phyloP scores from a whole-genome alignment of 2,797 vertebrate genomes.

The Prionace glauca region DNA sequence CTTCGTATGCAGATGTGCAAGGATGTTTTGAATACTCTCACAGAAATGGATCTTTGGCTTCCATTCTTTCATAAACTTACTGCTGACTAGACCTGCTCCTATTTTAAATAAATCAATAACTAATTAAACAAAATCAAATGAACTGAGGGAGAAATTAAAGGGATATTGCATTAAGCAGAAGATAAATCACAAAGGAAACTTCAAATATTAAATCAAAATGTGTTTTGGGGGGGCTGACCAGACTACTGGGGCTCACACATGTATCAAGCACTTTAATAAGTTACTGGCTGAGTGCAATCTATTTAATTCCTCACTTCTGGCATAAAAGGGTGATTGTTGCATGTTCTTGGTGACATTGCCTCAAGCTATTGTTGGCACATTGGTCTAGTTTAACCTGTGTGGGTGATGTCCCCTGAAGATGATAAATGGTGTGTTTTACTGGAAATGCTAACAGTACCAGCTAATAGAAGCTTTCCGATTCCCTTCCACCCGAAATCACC shows the following conservation, averaged over 20 bases:
- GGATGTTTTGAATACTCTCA: background rate
- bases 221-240: background rate
- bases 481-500: background rate
- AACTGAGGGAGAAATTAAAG: too few species aligned
- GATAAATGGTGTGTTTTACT: background rate
- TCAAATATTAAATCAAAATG: too few species aligned
- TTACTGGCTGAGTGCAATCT: background rate
- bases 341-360: background rate
- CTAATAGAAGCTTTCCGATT: background rate
- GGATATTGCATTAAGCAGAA: too few species aligned
- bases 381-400: background rate
- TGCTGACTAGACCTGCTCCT: background rate
- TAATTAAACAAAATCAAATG: too few species aligned
- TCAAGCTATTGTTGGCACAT: background rate
- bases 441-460: background rate
- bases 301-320: background rate
- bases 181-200: too few species aligned
- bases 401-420: background rate
- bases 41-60: background rate
- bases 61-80: background rate
- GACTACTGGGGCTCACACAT: background rate
- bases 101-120: too few species aligned
- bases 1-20: slow-evolving; percentile 16
- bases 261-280: background rate
- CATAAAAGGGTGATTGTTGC: background rate